phyloP scores from a whole-genome alignment of 1,140 invertebrate species.

The Bombus pyrosoma region DNA sequence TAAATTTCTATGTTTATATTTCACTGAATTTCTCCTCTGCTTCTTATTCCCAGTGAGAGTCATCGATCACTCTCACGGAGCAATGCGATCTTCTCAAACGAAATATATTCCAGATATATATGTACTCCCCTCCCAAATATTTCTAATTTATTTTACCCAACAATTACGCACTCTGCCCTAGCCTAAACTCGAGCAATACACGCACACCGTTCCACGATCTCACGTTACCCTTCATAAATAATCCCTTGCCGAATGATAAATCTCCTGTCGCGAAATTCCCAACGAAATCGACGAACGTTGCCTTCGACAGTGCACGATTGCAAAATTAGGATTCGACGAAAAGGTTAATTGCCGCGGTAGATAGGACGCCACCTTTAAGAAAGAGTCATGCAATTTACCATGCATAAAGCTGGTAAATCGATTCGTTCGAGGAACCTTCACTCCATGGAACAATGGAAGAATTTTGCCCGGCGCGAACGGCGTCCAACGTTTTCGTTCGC shows the following conservation, averaged over 20 bases:
- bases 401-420: conserved; percentile 19
- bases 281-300: not conserved
- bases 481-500: not conserved
- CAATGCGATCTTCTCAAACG: not conserved
- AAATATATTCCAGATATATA: not conserved
- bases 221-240: not conserved
- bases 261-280: not conserved
- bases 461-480: not conserved
- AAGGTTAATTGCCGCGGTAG: conserved; percentile 10
- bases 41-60: not conserved
- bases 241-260: too few species aligned
- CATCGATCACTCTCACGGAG: not conserved
- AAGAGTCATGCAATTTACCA: conserved; percentile 7
- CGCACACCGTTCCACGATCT: not conserved
- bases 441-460: conserved; percentile 6
- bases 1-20: not conserved
- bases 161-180: not conserved
- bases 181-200: not conserved
- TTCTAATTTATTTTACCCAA: not conserved
- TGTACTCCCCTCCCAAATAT: not conserved
- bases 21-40: not conserved
- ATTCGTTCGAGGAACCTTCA: not conserved
- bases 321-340: not conserved
- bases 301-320: too few species aligned
- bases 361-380: not conserved